A percentile compares a stretch with the other conserved stretches of the same genome.
Conservation (phyloP, 1,140 invertebrate genomes). For the Tetragnatha versicolor region DNA sequence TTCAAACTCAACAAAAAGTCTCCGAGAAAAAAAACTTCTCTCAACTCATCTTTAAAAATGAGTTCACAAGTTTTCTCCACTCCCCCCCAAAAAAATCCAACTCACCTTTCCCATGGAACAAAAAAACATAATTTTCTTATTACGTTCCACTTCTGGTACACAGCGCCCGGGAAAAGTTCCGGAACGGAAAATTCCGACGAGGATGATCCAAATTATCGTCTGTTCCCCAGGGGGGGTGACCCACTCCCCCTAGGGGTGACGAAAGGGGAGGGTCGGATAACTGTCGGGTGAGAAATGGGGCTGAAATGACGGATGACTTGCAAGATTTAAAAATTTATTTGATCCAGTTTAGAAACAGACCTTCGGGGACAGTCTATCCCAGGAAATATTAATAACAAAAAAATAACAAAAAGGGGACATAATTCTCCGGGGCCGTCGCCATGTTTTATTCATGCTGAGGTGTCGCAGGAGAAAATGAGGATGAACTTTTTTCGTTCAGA, state of each 20-base stretch:
- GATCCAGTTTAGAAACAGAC: constrained; percentile 24
- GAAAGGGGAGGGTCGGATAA: not conserved
- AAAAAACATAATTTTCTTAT: not conserved
- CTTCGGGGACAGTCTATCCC: constrained; percentile 32
- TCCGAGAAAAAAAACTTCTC: not conserved
- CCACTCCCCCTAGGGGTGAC: not conserved
- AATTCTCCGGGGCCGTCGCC: too few species aligned
- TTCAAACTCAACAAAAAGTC: too few species aligned
- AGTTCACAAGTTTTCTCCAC: not conserved
- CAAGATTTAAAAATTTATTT: constrained; percentile 56
- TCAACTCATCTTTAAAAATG: constrained; percentile 7
- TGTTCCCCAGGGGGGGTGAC: not conserved
- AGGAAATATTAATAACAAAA: constrained; percentile 5
- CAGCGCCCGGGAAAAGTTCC: too few species aligned
- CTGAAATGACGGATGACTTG: constrained; percentile 53
- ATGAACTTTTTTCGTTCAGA: too few species aligned
- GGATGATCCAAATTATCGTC: constrained; percentile 26
- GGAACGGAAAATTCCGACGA: too few species aligned
- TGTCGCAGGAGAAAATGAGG: constrained; percentile 1
- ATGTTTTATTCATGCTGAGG: constrained; percentile 50
- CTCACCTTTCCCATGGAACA: not conserved
- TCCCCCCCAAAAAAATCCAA: not conserved
- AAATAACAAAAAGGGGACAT: constrained; percentile 14
- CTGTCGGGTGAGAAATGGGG: constrained; percentile 50
- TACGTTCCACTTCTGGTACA: too few species aligned